Evolutionary conservation across 2,888 invertebrate genomes (phyloP), one percentile per base, ranked within the genome.

Genomic region (Pyrrhosoma nymphula): DNA sequence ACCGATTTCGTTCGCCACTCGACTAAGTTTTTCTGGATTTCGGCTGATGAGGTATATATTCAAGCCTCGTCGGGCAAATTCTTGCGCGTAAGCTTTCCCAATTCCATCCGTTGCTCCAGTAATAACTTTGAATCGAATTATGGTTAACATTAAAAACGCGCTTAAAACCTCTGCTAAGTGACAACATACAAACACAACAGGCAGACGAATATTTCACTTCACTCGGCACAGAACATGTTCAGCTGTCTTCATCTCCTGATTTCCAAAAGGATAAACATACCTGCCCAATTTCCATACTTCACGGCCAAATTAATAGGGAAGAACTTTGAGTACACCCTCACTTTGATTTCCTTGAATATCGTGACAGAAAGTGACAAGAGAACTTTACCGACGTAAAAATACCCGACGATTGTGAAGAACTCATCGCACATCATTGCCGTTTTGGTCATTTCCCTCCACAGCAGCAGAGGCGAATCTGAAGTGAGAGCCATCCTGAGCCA

Each of bases 91-190:
- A 96, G 98, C 98, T 97, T 98, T 98, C 90, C 99, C 99, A 96
- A 99, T 99, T 95, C 99, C 99, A 97, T 99, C 99, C 0, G 99
- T 99, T 63, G 98, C 98, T 23, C 99, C 99, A 1, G 99, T 99
- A 95, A 99, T 98, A 96, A 99, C 99, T 99, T 95, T 23, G 69
- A 30, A 91, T 63, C 95, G 56, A 95, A 69, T 63, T 2, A 90
- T 14, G 90, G 10, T 16, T n/a, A 14, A 20, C 35, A 20, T 69
- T 95, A 82, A 39, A 26, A 69, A 35, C 0, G 39, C 8, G 39
- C 35, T 39, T 12, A 63, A 35, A n/a, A 91, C 55, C 6, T 35
- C 35, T 56, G 56, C 23, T 23, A 10, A 91, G 26, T 39, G 20
- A 16, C 56, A 63, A 63, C 12, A 18, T 23, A 26, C 47, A n/a